Conservation (phyloP, 92 coral and sea anemone species). For the Epizoanthus ramosus region DNA sequence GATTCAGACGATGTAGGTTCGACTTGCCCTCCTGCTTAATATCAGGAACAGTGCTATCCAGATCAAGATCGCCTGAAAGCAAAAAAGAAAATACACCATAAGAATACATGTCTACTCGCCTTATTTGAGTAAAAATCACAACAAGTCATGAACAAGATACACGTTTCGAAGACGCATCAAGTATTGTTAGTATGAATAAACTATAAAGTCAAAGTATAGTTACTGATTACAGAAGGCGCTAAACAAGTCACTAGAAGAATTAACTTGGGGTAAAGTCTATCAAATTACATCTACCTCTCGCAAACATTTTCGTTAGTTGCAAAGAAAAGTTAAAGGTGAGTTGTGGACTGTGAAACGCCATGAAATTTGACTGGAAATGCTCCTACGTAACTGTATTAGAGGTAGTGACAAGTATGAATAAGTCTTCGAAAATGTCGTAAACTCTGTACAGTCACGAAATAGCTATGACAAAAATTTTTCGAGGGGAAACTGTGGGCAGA, state of each 20-base stretch:
- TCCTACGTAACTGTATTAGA: not conserved
- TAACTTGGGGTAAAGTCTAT: not conserved
- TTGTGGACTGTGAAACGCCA: conserved; percentile 26
- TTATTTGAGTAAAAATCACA: not conserved
- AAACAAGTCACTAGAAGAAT: not conserved
- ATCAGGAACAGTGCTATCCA: conserved; percentile 94
- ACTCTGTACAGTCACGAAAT: conserved; percentile 3
- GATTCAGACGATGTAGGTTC: conserved; percentile 87
- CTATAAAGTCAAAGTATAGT: not conserved
- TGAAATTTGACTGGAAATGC: not conserved
- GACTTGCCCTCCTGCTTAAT: conserved; percentile 93
- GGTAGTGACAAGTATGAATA: conserved; percentile 19
- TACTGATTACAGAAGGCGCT: not conserved
- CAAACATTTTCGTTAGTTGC: conserved; percentile 16
- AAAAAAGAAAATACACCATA: conserved; percentile 47
- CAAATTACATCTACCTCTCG: conserved; percentile 10
- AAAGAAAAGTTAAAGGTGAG: conserved; percentile 27
- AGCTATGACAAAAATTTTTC: conserved; percentile 24
- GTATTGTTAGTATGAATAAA: not conserved
- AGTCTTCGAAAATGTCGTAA: conserved; percentile 26
- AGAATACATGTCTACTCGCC: not conserved
- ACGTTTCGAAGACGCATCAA: not conserved
- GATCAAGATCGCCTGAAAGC: conserved; percentile 92
- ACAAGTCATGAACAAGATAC: not conserved
- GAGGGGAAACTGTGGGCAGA: conserved; percentile 45